A percentile compares a stretch with the other conserved stretches of the same genome.
Conservation (phyloP, 2,113 vertebrate species). For the Microcebus murinus region DNA sequence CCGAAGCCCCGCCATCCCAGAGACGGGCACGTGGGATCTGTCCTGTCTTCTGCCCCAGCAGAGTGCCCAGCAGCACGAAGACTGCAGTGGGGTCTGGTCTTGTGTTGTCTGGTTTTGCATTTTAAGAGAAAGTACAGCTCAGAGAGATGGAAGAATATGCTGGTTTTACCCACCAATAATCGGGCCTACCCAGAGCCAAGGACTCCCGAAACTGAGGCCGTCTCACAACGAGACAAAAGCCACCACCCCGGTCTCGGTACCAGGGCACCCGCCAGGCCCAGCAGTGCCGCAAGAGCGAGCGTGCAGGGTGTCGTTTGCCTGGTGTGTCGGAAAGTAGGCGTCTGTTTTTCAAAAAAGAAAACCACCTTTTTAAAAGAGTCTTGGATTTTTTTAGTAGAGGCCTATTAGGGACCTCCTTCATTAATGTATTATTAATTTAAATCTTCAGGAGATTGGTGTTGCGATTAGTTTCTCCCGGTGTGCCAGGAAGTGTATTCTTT, state of each 20-base stretch:
- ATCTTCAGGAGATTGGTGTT: background rate
- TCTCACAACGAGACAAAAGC: background rate
- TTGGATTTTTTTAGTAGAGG: background rate
- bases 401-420: background rate
- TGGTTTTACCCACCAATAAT: accelerated
- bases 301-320: accelerated
- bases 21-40: too few relatives aligned
- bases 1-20: accelerated
- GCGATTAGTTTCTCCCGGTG: background rate
- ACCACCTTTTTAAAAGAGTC: background rate
- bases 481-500: background rate
- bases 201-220: background rate
- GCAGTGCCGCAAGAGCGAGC: accelerated
- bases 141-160: background rate
- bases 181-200: background rate
- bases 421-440: background rate
- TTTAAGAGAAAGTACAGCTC: background rate
- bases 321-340: background rate
- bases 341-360: background rate
- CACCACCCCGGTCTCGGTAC: accelerated
- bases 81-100: too few relatives aligned
- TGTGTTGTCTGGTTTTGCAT: background rate
- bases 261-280: accelerated
- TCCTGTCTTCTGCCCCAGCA: accelerated
- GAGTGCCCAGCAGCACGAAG: background rate